A percentile compares a stretch with the other conserved stretches of the same genome.
These are phyloP conservation scores for Gymnoscopelus braueri DNA, from an alignment of 2,797 vertebrate species.

Conservation along the genomic window DNA sequence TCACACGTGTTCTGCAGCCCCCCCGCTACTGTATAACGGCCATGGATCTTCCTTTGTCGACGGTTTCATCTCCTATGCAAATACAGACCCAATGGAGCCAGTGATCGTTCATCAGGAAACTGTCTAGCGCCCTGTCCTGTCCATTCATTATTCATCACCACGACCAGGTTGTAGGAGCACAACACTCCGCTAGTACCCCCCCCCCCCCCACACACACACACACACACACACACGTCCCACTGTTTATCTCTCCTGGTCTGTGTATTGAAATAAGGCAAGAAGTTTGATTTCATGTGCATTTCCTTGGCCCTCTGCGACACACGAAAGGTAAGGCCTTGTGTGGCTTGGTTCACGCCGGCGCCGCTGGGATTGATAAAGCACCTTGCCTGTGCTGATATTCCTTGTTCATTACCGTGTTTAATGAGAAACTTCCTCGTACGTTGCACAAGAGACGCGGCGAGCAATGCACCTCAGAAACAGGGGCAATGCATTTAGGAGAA, in stretches of 20 bases:
- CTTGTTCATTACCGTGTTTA: conserved; percentile 67
- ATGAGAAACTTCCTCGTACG: conserved; percentile 61
- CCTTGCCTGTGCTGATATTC: conserved; percentile 51
- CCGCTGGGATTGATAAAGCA: conserved; percentile 64
- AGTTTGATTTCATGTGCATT: conserved; percentile 44
- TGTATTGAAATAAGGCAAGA: conserved; percentile 52
- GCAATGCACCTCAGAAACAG: conserved; percentile 43
- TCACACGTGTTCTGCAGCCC: conserved; percentile 61
- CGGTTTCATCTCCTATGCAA: conserved; percentile 85
- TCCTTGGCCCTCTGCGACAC: conserved; percentile 39
- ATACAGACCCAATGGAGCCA: conserved; percentile 80
- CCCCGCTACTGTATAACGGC: conserved; percentile 59
- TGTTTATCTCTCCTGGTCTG: conserved; percentile 58
- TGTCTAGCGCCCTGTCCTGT: conserved; percentile 75
- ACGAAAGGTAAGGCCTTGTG: conserved; percentile 42
- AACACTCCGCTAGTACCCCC: conserved; percentile 57
- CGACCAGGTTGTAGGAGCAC: conserved; percentile 65
- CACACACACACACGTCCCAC: conserved; percentile 19
- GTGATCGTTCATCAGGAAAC: conserved; percentile 84
- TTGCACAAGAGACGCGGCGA: conserved; percentile 27
- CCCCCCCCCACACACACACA: conserved; percentile 12
- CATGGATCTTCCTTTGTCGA: conserved; percentile 74
- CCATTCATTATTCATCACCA: conserved; percentile 83
- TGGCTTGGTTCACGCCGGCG: conserved; percentile 46
- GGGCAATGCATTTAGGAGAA: conserved; percentile 48